Conservation (phyloP, 2,797 vertebrate species). For the Mus spretus region DNA sequence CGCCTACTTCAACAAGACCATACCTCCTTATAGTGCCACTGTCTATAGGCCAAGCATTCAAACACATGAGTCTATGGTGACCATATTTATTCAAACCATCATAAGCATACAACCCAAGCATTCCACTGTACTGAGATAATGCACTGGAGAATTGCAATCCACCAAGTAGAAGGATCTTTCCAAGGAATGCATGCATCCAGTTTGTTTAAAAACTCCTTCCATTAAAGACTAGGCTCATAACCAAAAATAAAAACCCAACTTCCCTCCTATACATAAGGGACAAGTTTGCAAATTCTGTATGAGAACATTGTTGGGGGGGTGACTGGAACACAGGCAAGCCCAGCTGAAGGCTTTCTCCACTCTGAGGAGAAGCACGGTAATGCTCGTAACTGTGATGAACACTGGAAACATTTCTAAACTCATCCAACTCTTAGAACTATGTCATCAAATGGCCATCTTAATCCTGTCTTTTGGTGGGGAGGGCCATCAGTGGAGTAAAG, state of each 20-base stretch:
- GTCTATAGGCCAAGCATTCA: neutral
- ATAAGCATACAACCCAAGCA: neutral
- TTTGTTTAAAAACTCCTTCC: slow-evolving; percentile 30
- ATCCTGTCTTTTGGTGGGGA: neutral
- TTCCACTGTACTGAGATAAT: neutral
- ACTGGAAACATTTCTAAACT: neutral
- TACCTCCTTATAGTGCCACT: neutral
- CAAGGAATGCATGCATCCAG: neutral
- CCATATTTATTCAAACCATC: neutral
- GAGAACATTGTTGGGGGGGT: slow-evolving; percentile 1
- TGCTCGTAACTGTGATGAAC: slow-evolving; percentile 20
- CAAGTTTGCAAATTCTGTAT: neutral
- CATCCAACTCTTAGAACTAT: neutral
- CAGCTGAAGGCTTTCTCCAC: neutral
- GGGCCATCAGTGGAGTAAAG: neutral
- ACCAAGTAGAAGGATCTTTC: neutral
- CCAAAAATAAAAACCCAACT: neutral
- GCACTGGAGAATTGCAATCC: neutral
- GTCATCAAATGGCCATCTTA: neutral
- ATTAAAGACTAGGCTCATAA: too few relatives aligned
- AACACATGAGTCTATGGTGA: neutral
- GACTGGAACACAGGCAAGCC: neutral
- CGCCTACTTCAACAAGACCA: neutral
- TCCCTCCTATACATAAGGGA: neutral
- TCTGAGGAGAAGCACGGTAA: neutral